These are phyloP conservation scores for Ridgeia piscesae DNA, from an alignment of 1,140 invertebrate species.

Conservation along the genomic window DNA sequence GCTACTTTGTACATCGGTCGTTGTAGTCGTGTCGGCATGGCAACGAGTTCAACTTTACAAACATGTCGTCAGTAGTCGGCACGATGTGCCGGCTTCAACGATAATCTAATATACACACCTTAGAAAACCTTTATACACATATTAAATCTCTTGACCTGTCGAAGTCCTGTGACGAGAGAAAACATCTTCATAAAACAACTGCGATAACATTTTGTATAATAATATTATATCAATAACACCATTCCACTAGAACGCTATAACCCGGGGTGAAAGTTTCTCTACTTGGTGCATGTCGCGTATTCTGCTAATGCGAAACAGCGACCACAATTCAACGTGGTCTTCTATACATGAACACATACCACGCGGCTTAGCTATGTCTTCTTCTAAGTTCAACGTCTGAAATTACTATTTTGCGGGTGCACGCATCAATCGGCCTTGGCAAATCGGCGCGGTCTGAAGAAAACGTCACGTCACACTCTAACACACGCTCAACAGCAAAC, in stretches of 20 bases:
- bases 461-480: not conserved
- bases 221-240: not conserved
- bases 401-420: not conserved
- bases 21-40: not conserved
- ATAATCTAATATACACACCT: not conserved
- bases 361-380: not conserved
- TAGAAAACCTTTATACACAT: slow-evolving; percentile 6
- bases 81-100: not conserved
- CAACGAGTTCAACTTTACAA: not conserved
- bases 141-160: slow-evolving; percentile 5
- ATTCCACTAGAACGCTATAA: slow-evolving; percentile 5
- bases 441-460: not conserved
- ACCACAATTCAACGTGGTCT: not conserved
- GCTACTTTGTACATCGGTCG: not conserved
- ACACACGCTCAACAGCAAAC: not conserved
- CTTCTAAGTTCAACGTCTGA: not conserved
- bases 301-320: not conserved
- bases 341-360: not conserved
- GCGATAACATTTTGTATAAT: not conserved
- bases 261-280: not conserved
- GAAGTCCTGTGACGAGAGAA: not conserved
- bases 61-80: not conserved
- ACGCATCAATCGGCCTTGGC: not conserved
- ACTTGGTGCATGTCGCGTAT: not conserved
- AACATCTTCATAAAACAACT: slow-evolving; percentile 6